These are phyloP conservation scores for Scotopteryx bipunctaria DNA, from an alignment of 2,888 invertebrate species.

Conservation along the genomic window DNA sequence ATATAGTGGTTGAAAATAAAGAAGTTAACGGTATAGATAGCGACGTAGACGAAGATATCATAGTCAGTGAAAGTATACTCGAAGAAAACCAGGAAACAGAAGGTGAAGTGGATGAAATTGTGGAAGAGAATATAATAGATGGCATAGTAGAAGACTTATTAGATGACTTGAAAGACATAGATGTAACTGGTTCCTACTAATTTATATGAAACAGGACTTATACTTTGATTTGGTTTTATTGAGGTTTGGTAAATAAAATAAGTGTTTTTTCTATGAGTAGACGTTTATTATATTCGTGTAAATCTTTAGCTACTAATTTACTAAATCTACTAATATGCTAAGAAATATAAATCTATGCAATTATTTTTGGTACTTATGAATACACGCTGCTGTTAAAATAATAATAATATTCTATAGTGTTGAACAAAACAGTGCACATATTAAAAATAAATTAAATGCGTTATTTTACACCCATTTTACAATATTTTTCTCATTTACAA, in stretches of 20 bases:
- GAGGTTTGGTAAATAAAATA: background rate
- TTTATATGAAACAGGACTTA: no score
- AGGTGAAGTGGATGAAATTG: background rate
- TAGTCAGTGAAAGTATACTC: conserved; percentile 8
- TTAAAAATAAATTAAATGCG: conserved; percentile 58
- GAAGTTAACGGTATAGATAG: background rate
- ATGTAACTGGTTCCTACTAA: background rate
- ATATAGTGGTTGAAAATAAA: background rate
- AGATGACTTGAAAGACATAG: background rate
- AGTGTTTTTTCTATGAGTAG: background rate
- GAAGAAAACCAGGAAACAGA: background rate
- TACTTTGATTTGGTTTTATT: no score
- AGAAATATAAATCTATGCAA: background rate
- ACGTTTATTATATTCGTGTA: conserved; percentile 20
- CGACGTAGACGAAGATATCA: conserved; percentile 14
- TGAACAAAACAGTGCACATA: conserved; percentile 67
- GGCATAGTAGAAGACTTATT: background rate
- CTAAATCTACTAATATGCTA: conserved; percentile 1
- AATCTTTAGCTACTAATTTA: conserved; percentile 36
- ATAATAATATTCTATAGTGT: conserved; percentile 45
- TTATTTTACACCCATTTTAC: conserved; percentile 29
- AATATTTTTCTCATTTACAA: background rate
- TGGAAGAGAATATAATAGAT: background rate
- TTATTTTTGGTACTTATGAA: conserved; percentile 23
- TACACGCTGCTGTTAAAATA: conserved; percentile 8